Evolutionary conservation across 2,888 invertebrate species (phyloP).

Genomic region (Chydorus sphaericus): DNA sequence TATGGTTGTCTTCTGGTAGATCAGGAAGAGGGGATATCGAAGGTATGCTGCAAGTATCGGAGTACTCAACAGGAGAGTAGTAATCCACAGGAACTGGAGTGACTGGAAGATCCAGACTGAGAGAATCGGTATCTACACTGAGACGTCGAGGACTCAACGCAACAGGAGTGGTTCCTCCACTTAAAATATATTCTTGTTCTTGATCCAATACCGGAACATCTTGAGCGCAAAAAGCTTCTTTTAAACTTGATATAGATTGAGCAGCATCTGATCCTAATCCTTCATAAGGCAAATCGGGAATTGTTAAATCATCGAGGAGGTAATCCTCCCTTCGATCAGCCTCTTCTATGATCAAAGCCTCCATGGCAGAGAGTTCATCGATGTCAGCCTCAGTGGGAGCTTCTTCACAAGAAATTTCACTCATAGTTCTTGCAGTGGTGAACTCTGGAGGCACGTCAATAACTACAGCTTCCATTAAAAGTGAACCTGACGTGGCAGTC

Average conservation of each 20-base stretch:
- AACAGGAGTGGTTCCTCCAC: not conserved
- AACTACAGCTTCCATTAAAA: constrained; percentile 79
- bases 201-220: not conserved
- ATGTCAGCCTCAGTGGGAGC: constrained; percentile 71
- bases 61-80: not conserved
- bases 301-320: constrained; percentile 10
- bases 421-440: constrained; percentile 33
- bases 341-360: constrained; percentile 15
- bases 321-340: constrained; percentile 3
- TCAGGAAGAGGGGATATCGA: not conserved
- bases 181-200: not conserved
- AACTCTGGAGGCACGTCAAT: constrained; percentile 81
- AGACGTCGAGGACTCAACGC: not conserved
- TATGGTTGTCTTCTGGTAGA: not conserved
- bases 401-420: constrained; percentile 31
- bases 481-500: constrained; percentile 70
- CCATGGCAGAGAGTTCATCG: constrained; percentile 55
- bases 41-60: not conserved
- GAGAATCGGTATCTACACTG: not conserved
- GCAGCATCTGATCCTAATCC: constrained; percentile 1
- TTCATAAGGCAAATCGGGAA: constrained; percentile 7
- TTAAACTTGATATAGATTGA: constrained; percentile 5
- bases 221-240: constrained; percentile 3
- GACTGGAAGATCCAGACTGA: not conserved
- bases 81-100: not conserved